phyloP scores from a whole-genome alignment of 2,113 vertebrate genomes.

The Prolemur simus region DNA sequence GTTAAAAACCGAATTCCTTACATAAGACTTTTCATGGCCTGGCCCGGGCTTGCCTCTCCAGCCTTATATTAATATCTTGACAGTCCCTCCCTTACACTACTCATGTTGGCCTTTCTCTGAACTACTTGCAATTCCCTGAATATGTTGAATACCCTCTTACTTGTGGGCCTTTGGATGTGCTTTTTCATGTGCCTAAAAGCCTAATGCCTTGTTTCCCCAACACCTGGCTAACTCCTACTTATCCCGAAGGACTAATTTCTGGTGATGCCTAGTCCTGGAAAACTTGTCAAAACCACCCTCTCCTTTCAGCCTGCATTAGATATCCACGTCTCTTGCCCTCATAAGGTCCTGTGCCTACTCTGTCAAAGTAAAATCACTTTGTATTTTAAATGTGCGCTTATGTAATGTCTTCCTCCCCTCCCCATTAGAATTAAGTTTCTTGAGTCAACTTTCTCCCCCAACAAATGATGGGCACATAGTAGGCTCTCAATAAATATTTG shows the following conservation, averaged over 20 bases:
- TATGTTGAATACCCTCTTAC: not conserved
- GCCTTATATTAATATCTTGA: not conserved
- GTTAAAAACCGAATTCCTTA: not conserved
- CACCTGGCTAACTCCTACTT: not conserved
- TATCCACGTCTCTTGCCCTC: not conserved
- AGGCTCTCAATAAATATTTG: not conserved
- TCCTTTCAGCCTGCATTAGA: not conserved
- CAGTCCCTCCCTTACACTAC: not conserved
- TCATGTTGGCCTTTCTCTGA: not conserved
- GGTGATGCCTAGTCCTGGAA: not conserved
- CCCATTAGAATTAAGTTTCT: constrained; percentile 23
- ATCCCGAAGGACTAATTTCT: not conserved
- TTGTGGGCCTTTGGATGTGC: not conserved
- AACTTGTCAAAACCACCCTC: not conserved
- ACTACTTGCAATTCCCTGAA: not conserved
- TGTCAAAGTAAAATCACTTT: not conserved
- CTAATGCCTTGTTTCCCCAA: not conserved
- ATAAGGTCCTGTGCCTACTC: not conserved
- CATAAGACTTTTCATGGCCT: not conserved
- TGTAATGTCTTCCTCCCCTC: not conserved
- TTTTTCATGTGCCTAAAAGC: not conserved
- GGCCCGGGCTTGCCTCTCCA: not conserved
- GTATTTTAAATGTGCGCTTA: not conserved
- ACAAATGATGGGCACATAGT: not conserved
- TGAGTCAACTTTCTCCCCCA: not conserved